Percentiles rank a stretch among this genome's conserved stretches.
Evolutionary conservation across 2,797 vertebrate species (phyloP).

Genomic region (Lacerta viridis): DNA sequence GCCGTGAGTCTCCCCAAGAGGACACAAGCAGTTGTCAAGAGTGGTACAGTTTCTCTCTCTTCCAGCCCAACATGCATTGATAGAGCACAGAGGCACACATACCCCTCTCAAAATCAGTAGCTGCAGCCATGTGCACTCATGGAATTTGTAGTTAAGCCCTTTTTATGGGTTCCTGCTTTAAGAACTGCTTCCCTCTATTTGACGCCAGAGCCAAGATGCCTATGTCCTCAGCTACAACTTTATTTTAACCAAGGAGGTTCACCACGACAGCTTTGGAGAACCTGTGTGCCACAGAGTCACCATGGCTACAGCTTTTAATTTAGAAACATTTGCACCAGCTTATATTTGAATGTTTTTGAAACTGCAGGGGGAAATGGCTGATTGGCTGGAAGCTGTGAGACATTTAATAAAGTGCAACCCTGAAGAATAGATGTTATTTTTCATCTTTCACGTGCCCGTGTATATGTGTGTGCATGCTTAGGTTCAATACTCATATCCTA

Average conservation of each 20-base stretch:
- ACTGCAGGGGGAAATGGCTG: not conserved
- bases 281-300: too few relatives aligned
- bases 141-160: too few relatives aligned
- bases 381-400: not conserved
- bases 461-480: not conserved
- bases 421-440: not conserved
- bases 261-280: too few relatives aligned
- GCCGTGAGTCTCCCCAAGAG: not conserved
- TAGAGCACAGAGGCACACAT: not conserved
- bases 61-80: not conserved
- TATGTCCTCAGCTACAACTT: not conserved
- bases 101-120: not conserved
- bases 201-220: not conserved
- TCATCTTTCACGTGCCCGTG: not conserved
- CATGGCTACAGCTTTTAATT: not conserved
- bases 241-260: not conserved
- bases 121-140: not conserved
- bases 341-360: not conserved
- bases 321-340: not conserved
- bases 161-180: not conserved
- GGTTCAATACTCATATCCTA: not conserved
- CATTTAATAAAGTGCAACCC: constrained; percentile 55
- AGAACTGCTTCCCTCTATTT: not conserved
- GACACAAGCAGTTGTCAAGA: too few relatives aligned
- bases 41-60: not conserved